phyloP scores from a whole-genome alignment of 2,113 vertebrate species.

The Rutilus rutilus region DNA sequence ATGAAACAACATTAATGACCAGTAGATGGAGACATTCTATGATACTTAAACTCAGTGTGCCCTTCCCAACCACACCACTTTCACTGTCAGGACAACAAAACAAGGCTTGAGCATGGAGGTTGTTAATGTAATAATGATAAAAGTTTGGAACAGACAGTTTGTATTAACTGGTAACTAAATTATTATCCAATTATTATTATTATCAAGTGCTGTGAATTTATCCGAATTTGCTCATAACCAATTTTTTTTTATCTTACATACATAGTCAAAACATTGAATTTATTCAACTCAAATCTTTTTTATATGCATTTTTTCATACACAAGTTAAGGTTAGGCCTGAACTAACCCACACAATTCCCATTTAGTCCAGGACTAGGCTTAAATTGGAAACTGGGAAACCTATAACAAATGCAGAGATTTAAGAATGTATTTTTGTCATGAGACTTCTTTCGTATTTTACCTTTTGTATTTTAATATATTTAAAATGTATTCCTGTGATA shows the following conservation, averaged over 20 bases:
- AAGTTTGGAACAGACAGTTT: not conserved
- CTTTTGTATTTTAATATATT: no score
- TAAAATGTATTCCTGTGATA: no score
- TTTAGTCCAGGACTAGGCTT: not conserved
- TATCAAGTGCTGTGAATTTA: not conserved
- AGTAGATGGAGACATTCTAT: slow-evolving; percentile 24
- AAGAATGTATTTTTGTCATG: not conserved
- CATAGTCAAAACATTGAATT: not conserved
- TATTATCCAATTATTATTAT: not conserved
- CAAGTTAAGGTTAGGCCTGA: not conserved
- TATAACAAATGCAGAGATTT: not conserved
- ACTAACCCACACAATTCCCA: not conserved
- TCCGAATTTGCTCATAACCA: not conserved
- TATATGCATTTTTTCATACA: not conserved
- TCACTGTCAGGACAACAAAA: not conserved
- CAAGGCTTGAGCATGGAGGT: not conserved
- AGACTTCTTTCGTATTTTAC: not conserved
- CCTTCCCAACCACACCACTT: not conserved
- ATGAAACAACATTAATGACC: not conserved
- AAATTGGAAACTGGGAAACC: not conserved
- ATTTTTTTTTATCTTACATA: not conserved
- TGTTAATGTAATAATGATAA: not conserved
- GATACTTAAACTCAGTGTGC: not conserved
- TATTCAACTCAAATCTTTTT: not conserved
- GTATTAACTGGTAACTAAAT: not conserved